phyloP scores from a whole-genome alignment of 2,113 vertebrate species.

The Anas platyrhynchos region DNA sequence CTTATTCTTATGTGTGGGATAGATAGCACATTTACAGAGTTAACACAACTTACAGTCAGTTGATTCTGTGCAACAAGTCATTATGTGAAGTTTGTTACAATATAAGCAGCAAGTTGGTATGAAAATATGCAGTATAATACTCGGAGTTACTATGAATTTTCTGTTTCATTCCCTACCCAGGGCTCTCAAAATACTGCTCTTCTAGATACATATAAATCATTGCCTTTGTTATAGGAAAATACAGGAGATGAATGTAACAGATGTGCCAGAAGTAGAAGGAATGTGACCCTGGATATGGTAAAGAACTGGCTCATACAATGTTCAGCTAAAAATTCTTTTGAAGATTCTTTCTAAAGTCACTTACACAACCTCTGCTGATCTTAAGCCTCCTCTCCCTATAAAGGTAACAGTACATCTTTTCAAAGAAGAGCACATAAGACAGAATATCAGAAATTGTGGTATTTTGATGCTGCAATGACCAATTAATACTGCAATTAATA shows the following conservation, averaged over 20 bases:
- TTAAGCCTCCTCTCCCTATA: background rate
- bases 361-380: background rate
- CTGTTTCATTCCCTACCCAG: background rate
- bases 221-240: background rate
- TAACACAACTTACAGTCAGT: background rate
- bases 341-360: background rate
- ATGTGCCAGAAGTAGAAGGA: background rate
- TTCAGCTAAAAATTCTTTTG: background rate
- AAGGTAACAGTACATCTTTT: background rate
- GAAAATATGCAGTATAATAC: background rate
- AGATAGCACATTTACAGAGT: background rate
- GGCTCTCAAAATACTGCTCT: background rate
- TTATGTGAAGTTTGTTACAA: background rate
- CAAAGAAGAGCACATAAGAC: background rate
- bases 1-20: background rate
- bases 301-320: background rate
- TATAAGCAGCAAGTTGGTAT: background rate
- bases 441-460: background rate
- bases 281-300: accelerated
- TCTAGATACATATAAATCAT: background rate
- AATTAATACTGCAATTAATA: background rate
- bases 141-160: background rate
- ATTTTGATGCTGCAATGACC: background rate
- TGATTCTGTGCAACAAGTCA: background rate
- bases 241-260: background rate